phyloP scores from a whole-genome alignment of 2,888 invertebrate genomes.

The Apodemia hepburni region DNA sequence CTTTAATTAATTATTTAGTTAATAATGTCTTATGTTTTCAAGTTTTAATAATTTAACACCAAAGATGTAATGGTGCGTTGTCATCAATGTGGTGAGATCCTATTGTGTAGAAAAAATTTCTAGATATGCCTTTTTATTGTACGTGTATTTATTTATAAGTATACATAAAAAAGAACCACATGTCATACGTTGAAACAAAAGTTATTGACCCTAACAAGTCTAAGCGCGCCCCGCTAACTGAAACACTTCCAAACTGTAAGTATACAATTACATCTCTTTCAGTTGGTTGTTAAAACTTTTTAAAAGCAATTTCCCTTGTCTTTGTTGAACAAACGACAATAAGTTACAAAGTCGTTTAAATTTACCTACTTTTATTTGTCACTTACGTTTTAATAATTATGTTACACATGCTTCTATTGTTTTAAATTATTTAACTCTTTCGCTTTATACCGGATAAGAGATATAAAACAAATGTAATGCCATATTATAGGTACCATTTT shows the following conservation, averaged over 20 bases:
- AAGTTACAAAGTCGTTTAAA: constrained; percentile 6
- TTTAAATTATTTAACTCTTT: no score
- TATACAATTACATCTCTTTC: constrained; percentile 11
- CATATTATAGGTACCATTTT: no score
- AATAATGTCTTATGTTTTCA: no score
- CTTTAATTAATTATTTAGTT: no score
- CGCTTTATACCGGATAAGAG: no score
- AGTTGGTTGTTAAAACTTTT: constrained; percentile 6
- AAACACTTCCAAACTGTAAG: not conserved
- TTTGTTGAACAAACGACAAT: constrained; percentile 7
- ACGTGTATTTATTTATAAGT: not conserved
- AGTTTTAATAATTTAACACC: no score
- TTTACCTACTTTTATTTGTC: not conserved
- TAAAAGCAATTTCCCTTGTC: constrained; percentile 11
- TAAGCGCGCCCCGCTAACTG: not conserved
- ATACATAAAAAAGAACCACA: not conserved
- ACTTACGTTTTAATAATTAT: not conserved
- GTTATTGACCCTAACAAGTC: not conserved
- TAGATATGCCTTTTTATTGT: no score
- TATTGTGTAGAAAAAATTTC: no score
- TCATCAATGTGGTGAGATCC: no score
- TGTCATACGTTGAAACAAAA: not conserved
- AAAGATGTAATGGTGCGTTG: no score
- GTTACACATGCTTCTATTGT: no score
- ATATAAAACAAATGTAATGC: no score